Conservation (phyloP, 2,888 invertebrate species). For the Homarus gammarus region DNA sequence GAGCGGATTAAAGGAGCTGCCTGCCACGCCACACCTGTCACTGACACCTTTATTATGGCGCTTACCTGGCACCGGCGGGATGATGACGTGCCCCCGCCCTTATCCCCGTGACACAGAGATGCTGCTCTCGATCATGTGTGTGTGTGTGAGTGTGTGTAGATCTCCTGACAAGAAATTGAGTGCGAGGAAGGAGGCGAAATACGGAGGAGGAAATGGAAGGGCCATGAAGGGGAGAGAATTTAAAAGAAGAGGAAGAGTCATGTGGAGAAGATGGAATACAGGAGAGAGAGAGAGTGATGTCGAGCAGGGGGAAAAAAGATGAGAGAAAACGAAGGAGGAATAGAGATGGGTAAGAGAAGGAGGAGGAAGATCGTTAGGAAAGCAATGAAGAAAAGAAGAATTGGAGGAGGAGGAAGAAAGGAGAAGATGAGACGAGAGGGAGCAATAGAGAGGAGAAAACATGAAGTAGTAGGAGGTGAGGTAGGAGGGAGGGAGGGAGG, state of each 20-base stretch:
- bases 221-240: slow-evolving; percentile 14
- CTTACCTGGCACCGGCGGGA: background rate
- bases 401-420: background rate
- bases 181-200: slow-evolving; percentile 18
- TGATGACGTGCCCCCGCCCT: too few species aligned
- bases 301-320: background rate
- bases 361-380: background rate
- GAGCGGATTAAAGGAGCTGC: background rate
- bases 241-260: background rate
- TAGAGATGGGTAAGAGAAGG: background rate
- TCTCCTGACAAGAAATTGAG: background rate
- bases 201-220: background rate
- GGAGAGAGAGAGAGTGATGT: background rate
- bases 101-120: too few species aligned
- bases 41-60: slow-evolving; percentile 26
- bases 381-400: background rate
- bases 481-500: background rate
- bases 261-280: background rate
- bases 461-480: too few species aligned
- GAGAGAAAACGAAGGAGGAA: background rate
- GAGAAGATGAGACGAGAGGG: too few species aligned
- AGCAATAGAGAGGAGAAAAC: slow-evolving; percentile 35
- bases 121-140: background rate
- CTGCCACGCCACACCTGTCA: background rate
- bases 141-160: background rate